phyloP scores from a whole-genome alignment of 2,888 invertebrate species.

The Belgica antarctica region DNA sequence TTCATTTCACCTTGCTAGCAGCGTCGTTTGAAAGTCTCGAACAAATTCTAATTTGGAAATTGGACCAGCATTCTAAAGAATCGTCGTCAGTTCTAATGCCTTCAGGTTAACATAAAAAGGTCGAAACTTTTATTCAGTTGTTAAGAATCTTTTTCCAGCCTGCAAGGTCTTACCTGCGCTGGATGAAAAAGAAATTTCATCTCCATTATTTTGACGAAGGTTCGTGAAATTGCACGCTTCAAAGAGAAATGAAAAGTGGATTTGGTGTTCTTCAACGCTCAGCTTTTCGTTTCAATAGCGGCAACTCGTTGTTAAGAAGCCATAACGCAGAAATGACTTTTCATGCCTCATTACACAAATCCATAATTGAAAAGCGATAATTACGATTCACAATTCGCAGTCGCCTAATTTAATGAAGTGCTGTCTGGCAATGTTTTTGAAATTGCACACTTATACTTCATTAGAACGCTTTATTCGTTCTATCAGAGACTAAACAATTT shows the following conservation, averaged over 20 bases:
- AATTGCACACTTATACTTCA: no score
- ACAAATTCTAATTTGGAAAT: no score
- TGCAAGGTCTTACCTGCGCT: no score
- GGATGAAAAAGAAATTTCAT: neutral
- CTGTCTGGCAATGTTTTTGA: no score
- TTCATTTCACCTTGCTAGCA: no score
- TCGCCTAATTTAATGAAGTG: slow-evolving; percentile 13
- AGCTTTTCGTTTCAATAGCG: neutral
- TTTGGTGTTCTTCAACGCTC: neutral
- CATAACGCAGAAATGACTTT: slow-evolving; percentile 1
- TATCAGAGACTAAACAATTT: no score
- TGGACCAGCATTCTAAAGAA: no score
- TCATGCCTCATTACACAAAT: slow-evolving; percentile 5
- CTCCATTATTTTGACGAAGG: neutral
- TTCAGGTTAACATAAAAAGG: neutral
- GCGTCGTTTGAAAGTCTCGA: no score
- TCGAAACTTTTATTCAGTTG: no score
- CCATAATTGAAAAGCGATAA: neutral
- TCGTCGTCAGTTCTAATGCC: neutral
- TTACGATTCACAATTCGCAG: neutral
- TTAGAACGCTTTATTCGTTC: no score
- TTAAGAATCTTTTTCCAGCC: no score
- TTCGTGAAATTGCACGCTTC: neutral
- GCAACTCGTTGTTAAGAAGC: slow-evolving; percentile 5
- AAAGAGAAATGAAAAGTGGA: neutral